These are phyloP conservation scores for Atta texana DNA, from an alignment of 1,140 invertebrate species.

Conservation along the genomic window DNA sequence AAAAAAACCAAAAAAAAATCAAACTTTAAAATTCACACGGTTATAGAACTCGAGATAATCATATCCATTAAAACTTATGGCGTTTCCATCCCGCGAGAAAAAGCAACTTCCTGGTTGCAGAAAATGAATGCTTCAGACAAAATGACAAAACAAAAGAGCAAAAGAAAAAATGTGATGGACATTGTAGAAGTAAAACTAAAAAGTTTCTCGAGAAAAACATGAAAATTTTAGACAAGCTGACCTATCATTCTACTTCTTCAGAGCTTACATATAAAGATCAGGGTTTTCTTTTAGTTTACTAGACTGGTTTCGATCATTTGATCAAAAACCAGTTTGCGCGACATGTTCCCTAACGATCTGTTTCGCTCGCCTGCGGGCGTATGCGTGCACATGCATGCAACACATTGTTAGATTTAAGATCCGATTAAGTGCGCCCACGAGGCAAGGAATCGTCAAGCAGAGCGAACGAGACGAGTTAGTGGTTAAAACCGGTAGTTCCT, in stretches of 20 bases:
- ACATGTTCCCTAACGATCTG: conserved; percentile 53
- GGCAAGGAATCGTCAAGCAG: conserved; percentile 33
- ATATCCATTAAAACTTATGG: conserved; percentile 36
- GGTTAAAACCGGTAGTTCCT: conserved; percentile 66
- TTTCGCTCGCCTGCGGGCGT: conserved; percentile 61
- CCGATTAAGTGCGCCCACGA: conserved; percentile 57
- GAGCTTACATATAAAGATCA: conserved; percentile 43
- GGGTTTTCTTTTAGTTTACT: conserved; percentile 57
- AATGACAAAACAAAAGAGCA: conserved; percentile 7
- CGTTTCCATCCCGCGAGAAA: conserved; percentile 28
- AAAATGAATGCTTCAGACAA: conserved; percentile 8
- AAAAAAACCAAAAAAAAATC: conserved; percentile 9
- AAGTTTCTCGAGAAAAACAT: background rate
- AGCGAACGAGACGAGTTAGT: conserved; percentile 26
- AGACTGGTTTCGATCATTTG: conserved; percentile 72
- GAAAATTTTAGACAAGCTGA: conserved; percentile 58
- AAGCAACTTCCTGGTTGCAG: conserved; percentile 32
- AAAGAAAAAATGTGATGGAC: background rate
- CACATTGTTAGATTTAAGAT: conserved; percentile 69
- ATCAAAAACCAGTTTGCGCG: conserved; percentile 72
- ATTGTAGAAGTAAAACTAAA: conserved; percentile 2
- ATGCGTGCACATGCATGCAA: conserved; percentile 50
- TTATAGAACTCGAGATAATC: conserved; percentile 24
- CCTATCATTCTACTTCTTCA: conserved; percentile 64
- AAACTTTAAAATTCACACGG: conserved; percentile 36